phyloP scores from a whole-genome alignment of 2,797 vertebrate genomes.

The Phalloptychus januarius region DNA sequence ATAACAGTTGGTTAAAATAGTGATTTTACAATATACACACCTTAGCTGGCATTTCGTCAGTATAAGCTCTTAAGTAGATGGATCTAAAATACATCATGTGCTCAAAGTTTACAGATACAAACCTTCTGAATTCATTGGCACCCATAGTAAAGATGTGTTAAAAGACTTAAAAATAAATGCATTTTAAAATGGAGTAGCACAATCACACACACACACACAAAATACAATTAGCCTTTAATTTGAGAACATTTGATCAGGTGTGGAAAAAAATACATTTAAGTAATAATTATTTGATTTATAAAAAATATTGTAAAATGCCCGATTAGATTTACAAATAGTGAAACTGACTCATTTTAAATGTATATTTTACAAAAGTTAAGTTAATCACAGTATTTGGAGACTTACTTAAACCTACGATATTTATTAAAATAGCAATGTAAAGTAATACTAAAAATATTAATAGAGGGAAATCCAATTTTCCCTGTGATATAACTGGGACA shows the following conservation, averaged over 20 bases:
- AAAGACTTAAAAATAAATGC: not conserved
- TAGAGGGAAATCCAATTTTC: not conserved
- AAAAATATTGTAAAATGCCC: not conserved
- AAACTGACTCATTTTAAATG: not conserved
- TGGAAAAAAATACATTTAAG: not conserved
- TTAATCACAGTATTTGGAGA: not conserved
- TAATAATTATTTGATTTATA: not conserved
- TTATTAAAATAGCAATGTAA: not conserved
- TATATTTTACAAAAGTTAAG: not conserved
- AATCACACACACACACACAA: not conserved
- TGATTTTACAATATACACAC: slow-evolving; percentile 71
- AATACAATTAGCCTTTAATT: not conserved
- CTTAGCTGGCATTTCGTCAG: slow-evolving; percentile 69
- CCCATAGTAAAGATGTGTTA: not conserved
- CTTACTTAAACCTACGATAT: not conserved
- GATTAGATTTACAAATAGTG: not conserved
- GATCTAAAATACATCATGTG: slow-evolving; percentile 56
- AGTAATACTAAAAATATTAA: not conserved
- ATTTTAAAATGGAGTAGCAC: not conserved
- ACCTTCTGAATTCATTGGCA: slow-evolving; percentile 1
- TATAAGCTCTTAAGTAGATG: slow-evolving; percentile 60
- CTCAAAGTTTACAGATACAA: slow-evolving; percentile 59
- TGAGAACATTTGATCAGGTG: not conserved
- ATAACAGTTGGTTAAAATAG: slow-evolving; percentile 70
- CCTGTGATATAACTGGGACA: not conserved